A percentile compares a stretch with the other conserved stretches of the same genome.
Conservation (phyloP, 2,113 vertebrate species). For the Bambusicola thoracicus region DNA sequence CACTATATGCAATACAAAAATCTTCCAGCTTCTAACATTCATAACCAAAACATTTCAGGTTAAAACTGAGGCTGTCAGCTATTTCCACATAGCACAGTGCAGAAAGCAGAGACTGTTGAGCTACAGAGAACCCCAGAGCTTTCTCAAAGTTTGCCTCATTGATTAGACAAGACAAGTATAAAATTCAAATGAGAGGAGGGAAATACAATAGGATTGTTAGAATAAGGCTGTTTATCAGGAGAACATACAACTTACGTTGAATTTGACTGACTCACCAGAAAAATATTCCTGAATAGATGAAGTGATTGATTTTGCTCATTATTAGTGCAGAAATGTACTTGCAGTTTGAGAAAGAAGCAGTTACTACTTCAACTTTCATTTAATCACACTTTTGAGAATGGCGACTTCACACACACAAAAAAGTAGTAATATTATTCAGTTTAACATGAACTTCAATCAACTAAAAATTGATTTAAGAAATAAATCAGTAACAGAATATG, state of each 20-base stretch:
- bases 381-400: neutral
- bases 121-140: neutral
- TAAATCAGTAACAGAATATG: neutral
- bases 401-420: neutral
- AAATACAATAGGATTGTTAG: neutral
- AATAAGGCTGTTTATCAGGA: neutral
- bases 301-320: neutral
- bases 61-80: neutral
- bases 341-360: neutral
- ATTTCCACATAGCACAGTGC: neutral
- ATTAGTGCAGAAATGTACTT: neutral
- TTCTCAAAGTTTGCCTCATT: slow-evolving; percentile 26
- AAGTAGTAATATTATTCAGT: neutral
- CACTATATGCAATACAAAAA: neutral
- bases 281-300: neutral
- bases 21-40: neutral
- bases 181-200: neutral
- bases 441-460: neutral
- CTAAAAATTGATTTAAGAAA: neutral
- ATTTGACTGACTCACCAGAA: neutral
- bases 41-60: neutral
- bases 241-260: neutral
- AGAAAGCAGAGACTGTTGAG: neutral
- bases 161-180: neutral
- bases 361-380: neutral